Conservation (phyloP, 2,113 vertebrate species). For the Pandion haliaetus region DNA sequence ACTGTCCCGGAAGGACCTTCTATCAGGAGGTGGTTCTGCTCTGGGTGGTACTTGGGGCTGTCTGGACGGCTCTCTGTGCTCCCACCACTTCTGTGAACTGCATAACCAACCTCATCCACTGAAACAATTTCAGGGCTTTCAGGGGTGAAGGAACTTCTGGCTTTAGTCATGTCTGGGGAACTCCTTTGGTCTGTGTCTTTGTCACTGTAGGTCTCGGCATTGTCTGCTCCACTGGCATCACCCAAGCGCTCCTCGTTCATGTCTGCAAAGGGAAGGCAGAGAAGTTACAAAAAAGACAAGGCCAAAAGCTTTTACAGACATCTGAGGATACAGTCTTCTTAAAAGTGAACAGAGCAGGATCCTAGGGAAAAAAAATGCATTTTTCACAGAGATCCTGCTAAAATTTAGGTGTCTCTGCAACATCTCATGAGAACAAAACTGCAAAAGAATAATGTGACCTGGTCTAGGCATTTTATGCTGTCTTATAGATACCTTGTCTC, state of each 20-base stretch:
- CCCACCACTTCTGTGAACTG: conserved; percentile 73
- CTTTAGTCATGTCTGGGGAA: conserved; percentile 86
- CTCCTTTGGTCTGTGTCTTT: conserved; percentile 87
- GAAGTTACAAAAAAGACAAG: not conserved
- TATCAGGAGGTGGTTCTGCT: conserved; percentile 86
- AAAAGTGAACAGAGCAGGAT: not conserved
- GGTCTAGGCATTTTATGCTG: not conserved
- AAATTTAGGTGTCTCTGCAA: not conserved
- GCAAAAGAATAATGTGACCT: not conserved
- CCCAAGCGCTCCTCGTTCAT: conserved; percentile 81
- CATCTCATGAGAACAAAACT: not conserved
- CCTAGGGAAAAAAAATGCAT: accelerated
- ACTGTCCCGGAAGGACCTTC: conserved; percentile 90
- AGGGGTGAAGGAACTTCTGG: conserved; percentile 84
- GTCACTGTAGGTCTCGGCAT: conserved; percentile 85
- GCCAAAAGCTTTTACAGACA: not conserved
- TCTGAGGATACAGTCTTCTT: not conserved
- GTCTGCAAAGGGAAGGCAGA: conserved; percentile 76
- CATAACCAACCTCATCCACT: conserved; percentile 83
- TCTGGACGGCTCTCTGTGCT: conserved; percentile 76
- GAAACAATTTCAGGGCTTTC: conserved; percentile 86
- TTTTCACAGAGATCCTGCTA: not conserved
- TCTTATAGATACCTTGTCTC: not conserved
- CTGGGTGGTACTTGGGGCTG: conserved; percentile 82
- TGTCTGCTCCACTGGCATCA: conserved; percentile 81